Evolutionary conservation across 30 jellyfish, hydroid and myxozoan species (phyloP).

Genomic region (Pseudorhiza aurosa): DNA sequence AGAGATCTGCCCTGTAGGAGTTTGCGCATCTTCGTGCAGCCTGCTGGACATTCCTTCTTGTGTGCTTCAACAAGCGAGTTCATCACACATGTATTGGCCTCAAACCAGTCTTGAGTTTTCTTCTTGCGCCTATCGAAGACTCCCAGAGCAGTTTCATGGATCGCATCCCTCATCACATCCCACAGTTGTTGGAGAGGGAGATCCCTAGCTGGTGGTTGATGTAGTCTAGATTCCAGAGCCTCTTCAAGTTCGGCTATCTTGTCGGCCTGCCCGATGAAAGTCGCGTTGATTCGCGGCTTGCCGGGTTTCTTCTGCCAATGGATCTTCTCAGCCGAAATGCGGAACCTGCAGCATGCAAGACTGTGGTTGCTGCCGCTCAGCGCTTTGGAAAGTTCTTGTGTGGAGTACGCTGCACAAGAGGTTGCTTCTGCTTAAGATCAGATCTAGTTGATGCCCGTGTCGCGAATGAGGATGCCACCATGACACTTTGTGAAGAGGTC

Average conservation of each 20-base stretch:
- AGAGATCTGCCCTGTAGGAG: not conserved
- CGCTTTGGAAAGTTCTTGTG: constrained; percentile 52
- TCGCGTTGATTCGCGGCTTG: not conserved
- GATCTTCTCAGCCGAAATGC: constrained; percentile 17
- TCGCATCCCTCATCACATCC: constrained; percentile 4
- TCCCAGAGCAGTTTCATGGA: not conserved
- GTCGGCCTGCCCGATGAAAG: too few relatives aligned
- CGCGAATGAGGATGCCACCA: constrained; percentile 56
- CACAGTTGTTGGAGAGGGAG: not conserved
- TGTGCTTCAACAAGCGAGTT: not conserved
- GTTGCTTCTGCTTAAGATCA: constrained; percentile 31
- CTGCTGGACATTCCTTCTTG: constrained; percentile 8
- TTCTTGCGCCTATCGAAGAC: not conserved
- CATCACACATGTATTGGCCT: not conserved
- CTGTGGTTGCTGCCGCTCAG: constrained; percentile 55
- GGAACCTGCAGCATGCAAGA: constrained; percentile 25
- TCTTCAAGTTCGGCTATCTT: too few relatives aligned
- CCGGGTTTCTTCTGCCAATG: too few relatives aligned
- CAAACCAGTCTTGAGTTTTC: constrained; percentile 26
- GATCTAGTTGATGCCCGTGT: constrained; percentile 48
- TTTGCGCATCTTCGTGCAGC: constrained; percentile 16
- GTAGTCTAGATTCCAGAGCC: too few relatives aligned
- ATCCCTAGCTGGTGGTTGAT: too few relatives aligned
- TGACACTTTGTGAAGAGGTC: constrained; percentile 16
- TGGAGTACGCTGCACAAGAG: constrained; percentile 16